These are phyloP conservation scores for Cyphomyrus discorhynchus DNA, from an alignment of 2,113 vertebrate genomes.

Conservation along the genomic window DNA sequence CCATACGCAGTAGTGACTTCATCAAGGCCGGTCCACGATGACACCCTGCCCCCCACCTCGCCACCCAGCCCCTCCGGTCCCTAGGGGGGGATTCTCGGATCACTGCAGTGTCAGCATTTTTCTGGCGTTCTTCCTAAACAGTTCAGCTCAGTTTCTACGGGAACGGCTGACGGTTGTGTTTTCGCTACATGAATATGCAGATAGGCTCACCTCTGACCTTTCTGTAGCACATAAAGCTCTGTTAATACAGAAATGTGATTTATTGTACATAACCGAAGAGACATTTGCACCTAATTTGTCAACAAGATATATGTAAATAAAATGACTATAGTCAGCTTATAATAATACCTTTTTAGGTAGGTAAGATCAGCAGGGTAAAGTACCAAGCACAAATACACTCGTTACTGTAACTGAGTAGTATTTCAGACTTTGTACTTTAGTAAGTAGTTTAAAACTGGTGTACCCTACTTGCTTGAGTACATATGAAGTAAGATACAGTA, in stretches of 20 bases:
- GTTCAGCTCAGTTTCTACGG: background rate
- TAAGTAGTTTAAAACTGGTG: background rate
- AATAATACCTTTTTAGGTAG: background rate
- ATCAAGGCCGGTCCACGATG: background rate
- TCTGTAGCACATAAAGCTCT: background rate
- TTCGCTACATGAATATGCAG: background rate
- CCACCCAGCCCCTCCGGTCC: background rate
- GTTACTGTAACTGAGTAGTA: background rate
- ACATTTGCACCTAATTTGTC: background rate
- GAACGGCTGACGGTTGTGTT: background rate
- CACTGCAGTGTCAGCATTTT: background rate
- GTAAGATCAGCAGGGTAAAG: background rate
- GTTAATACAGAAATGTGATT: background rate
- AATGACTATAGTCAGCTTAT: background rate
- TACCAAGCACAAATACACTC: background rate
- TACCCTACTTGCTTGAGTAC: background rate
- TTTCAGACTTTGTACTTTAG: background rate
- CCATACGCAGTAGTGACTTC: background rate
- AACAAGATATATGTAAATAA: background rate
- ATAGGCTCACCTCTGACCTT: background rate
- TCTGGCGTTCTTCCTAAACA: background rate
- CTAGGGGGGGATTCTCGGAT: background rate
- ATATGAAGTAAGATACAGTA: background rate
- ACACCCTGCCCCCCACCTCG: background rate
- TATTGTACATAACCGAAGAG: background rate